phyloP scores from a whole-genome alignment of 1,140 invertebrate genomes.

The Drosophila nebulosa region DNA sequence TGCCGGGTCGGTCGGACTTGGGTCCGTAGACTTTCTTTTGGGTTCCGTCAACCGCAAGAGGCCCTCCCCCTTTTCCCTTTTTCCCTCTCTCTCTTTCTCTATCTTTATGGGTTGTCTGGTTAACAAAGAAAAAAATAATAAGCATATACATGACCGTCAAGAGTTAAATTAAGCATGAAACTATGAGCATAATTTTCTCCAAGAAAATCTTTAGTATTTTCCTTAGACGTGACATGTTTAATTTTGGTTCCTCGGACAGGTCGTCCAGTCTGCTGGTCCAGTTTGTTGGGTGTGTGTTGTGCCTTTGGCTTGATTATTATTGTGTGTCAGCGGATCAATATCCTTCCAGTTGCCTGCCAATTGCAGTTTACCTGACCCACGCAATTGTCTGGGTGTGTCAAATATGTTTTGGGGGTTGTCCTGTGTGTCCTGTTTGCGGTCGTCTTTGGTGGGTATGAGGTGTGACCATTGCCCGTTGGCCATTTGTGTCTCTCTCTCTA shows the following conservation, averaged over 20 bases:
- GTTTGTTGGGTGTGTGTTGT: no score
- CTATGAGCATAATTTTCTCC: slow-evolving; percentile 19
- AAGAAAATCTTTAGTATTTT: background rate
- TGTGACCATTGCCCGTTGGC: background rate
- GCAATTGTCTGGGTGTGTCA: slow-evolving; percentile 53
- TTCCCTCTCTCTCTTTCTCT: background rate
- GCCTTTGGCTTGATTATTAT: slow-evolving; percentile 5
- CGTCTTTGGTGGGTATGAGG: slow-evolving; percentile 14
- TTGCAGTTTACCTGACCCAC: slow-evolving; percentile 62
- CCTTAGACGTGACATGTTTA: slow-evolving; percentile 1
- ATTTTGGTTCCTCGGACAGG: background rate
- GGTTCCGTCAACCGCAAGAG: background rate
- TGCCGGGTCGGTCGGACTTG: slow-evolving; percentile 1
- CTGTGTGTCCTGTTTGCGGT: slow-evolving; percentile 5
- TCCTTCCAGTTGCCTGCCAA: slow-evolving; percentile 46
- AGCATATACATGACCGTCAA: slow-evolving; percentile 21
- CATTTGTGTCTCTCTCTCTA: background rate
- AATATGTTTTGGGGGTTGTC: slow-evolving; percentile 23
- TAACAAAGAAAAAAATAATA: slow-evolving; percentile 33
- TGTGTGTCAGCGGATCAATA: slow-evolving; percentile 32
- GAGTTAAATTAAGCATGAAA: slow-evolving; percentile 39
- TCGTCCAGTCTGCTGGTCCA: slow-evolving; percentile 2
- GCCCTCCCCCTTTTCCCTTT: background rate
- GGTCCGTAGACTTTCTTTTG: background rate
- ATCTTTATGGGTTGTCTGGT: background rate